Evolutionary conservation across 2,797 vertebrate genomes (phyloP).

Genomic region (Amphiprion clarkii): DNA sequence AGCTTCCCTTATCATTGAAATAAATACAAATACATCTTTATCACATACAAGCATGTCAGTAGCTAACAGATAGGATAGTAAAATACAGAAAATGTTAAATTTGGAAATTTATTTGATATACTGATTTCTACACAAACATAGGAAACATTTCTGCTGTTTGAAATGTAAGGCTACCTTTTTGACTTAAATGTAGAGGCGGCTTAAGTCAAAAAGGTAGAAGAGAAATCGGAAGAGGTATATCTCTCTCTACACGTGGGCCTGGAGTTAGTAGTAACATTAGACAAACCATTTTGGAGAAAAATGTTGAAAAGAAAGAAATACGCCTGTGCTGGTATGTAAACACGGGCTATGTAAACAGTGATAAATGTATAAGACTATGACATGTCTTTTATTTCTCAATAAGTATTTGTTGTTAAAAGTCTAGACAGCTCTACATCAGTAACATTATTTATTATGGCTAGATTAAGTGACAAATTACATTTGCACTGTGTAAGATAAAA

Average conservation of each 20-base stretch:
- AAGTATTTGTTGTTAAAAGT: neutral
- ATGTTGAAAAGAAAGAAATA: neutral
- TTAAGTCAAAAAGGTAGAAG: neutral
- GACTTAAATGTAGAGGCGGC: neutral
- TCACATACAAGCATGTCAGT: neutral
- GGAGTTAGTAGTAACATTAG: neutral
- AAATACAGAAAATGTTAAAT: neutral
- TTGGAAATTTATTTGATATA: neutral
- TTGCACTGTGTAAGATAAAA: neutral
- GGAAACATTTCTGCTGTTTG: neutral
- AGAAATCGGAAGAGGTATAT: neutral
- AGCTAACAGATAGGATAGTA: neutral
- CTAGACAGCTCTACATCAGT: neutral
- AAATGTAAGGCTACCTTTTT: neutral
- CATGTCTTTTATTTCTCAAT: neutral
- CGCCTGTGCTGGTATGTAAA: neutral
- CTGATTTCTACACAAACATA: conserved; percentile 5
- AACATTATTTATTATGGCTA: neutral
- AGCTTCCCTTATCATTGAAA: conserved; percentile 29
- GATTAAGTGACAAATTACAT: conserved; percentile 6
- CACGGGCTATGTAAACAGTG: neutral
- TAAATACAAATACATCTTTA: conserved; percentile 33
- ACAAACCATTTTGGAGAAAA: neutral
- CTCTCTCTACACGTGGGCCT: neutral
- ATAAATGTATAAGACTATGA: neutral